Base-by-base conservation (phyloP, 1,140 invertebrate species). In the Diorhabda carinulata region DNA sequence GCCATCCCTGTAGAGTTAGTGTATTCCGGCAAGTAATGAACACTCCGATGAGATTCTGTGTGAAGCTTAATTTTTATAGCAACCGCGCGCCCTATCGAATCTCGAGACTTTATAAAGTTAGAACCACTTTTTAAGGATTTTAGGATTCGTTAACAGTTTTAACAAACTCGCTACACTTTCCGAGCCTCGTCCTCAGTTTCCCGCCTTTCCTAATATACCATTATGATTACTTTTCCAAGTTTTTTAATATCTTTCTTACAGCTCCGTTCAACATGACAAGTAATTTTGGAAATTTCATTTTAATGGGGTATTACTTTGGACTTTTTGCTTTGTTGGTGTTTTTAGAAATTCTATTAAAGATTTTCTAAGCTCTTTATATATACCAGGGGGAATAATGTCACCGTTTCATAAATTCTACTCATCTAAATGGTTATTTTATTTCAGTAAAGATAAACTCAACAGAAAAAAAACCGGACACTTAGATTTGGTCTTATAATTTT, bases 61-160 rank as follows among this genome's bases (percentile, higher is more conserved):
- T 72, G 76, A 74, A 74, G 73, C 76, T 78, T 78, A 78, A 77
- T 78, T 78, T 78, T 78, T 78, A 78, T 75, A 69, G 70, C 73
- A 57, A 72, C 73, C 71, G 69, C 74, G 69, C 71, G 64, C 71
- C 69, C 71, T 69, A 72, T 75, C 70, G 69, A 57, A 76, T 74
- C 72, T 67, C 52, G 60, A 71, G 70, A 75, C 71, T 76, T 75
- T 77, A 77, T 76, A 76, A 75, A 77, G 67, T 73, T 76, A 60
- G 70, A 66, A 68, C 66, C 73, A 74, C 76, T 77, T 77, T 78
- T 78, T 78, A 78, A 74, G 77, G 77, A 78, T 78, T 78, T 78
- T 73, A 73, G 74, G 74, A 78, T 77, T 77, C 77, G 77, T 78
- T 78, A 77, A 78, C 77, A 78, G 74, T 78, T 78, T 78, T 76